Conservation (phyloP, 2,113 vertebrate species). For the Notarius lentiginosus region DNA sequence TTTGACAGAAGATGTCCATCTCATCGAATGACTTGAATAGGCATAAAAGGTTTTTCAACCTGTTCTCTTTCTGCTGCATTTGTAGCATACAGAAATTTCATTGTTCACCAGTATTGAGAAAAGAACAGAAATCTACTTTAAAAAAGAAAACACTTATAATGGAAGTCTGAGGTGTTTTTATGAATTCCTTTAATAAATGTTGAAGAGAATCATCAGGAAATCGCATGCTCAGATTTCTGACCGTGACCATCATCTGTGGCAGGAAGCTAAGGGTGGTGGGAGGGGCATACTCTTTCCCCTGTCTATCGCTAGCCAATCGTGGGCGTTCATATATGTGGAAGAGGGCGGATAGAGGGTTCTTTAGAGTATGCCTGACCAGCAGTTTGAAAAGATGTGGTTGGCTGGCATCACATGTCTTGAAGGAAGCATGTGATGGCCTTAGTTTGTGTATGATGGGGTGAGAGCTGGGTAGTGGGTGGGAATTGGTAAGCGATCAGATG, state of each 20-base stretch:
- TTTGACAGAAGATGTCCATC: constrained; percentile 12
- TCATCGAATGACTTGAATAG: neutral
- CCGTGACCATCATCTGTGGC: neutral
- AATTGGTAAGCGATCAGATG: neutral
- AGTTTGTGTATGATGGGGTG: neutral
- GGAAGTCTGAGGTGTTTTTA: constrained; percentile 7
- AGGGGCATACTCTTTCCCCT: neutral
- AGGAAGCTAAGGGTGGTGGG: neutral
- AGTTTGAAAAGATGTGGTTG: neutral
- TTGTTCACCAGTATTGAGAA: neutral
- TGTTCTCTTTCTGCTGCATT: neutral
- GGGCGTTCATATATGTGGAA: neutral
- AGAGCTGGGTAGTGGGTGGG: neutral
- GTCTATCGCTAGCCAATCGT: neutral
- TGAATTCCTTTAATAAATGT: neutral
- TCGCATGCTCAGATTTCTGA: neutral
- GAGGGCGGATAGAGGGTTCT: neutral
- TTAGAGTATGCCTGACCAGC: neutral
- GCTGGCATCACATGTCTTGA: neutral
- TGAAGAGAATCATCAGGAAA: neutral
- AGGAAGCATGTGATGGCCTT: neutral
- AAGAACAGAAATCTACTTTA: neutral
- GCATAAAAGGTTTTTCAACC: neutral
- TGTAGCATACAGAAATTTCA: neutral
- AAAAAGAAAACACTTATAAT: neutral